Conservation (phyloP, 1,140 invertebrate genomes). For the Idris sp. region DNA sequence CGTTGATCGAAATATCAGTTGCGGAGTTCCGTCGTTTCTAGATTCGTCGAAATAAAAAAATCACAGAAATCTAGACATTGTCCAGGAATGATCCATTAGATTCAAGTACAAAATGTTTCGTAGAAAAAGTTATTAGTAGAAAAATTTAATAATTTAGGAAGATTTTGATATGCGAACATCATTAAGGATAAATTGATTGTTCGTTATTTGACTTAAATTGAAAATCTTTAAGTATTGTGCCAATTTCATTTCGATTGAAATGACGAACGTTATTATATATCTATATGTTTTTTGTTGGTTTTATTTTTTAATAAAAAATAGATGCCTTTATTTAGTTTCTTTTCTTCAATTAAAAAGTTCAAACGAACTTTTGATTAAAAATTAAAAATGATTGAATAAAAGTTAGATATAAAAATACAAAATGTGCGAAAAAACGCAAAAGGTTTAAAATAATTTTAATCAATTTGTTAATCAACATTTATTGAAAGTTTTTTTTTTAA, state of each 20-base stretch:
- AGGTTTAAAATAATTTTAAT: slow-evolving; percentile 30
- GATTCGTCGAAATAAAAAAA: slow-evolving; percentile 22
- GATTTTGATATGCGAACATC: slow-evolving; percentile 35
- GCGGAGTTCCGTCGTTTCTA: slow-evolving; percentile 1
- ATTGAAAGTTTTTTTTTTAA: slow-evolving; percentile 34
- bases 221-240: neutral
- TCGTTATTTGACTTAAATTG: slow-evolving; percentile 8
- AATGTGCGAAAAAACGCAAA: slow-evolving; percentile 8
- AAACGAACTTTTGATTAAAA: no score
- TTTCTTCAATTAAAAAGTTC: no score
- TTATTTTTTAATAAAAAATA: no score
- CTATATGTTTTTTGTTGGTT: no score
- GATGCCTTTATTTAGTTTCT: no score
- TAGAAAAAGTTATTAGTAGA: slow-evolving; percentile 42
- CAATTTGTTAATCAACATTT: slow-evolving; percentile 19
- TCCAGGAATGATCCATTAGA: slow-evolving; percentile 15
- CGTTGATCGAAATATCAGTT: slow-evolving; percentile 47
- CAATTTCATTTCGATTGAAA: slow-evolving; percentile 7
- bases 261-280: no score
- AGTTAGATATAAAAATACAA: slow-evolving; percentile 15
- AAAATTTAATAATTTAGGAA: slow-evolving; percentile 25
- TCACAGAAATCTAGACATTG: slow-evolving; percentile 11
- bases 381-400: no score
- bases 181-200: neutral
- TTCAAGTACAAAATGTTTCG: slow-evolving; percentile 35